phyloP scores from a whole-genome alignment of 2,113 vertebrate species.

The Beaufortia kweichowensis region DNA sequence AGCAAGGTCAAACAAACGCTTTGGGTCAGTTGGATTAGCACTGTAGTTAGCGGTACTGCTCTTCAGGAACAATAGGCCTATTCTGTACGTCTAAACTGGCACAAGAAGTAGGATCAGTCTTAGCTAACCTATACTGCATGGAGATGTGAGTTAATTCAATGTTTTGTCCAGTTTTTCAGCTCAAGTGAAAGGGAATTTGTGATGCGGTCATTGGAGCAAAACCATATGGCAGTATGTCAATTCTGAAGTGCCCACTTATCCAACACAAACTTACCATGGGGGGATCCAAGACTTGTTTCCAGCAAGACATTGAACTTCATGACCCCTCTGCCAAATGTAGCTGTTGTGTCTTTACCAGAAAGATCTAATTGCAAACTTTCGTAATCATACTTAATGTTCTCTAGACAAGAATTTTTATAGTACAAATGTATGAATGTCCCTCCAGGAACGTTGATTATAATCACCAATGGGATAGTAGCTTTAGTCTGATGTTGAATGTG shows the following conservation, averaged over 20 bases:
- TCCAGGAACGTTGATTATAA: background rate
- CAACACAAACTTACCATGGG: conserved; percentile 37
- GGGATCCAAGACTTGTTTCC: conserved; percentile 52
- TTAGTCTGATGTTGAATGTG: background rate
- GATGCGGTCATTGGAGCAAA: conserved; percentile 45
- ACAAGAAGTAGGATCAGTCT: background rate
- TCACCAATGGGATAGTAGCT: background rate
- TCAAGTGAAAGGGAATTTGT: conserved; percentile 32
- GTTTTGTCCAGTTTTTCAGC: conserved; percentile 37
- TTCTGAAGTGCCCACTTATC: background rate
- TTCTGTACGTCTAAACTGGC: conserved; percentile 22
- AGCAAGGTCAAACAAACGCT: conserved; percentile 43
- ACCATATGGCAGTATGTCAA: conserved; percentile 11
- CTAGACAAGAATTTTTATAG: no score
- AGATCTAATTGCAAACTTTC: conserved; percentile 9
- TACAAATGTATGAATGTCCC: background rate
- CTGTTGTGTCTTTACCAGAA: conserved; percentile 29
- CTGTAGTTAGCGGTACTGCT: conserved; percentile 1
- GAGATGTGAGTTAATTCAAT: conserved; percentile 27
- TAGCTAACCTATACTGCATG: background rate
- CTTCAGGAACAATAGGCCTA: conserved; percentile 35
- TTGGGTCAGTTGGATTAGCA: conserved; percentile 46
- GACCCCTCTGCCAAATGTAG: conserved; percentile 19
- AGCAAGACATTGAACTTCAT: conserved; percentile 53
- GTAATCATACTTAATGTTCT: background rate